Base-by-base conservation (phyloP, 2,888 invertebrate species). In the Acleris sparsana region DNA sequence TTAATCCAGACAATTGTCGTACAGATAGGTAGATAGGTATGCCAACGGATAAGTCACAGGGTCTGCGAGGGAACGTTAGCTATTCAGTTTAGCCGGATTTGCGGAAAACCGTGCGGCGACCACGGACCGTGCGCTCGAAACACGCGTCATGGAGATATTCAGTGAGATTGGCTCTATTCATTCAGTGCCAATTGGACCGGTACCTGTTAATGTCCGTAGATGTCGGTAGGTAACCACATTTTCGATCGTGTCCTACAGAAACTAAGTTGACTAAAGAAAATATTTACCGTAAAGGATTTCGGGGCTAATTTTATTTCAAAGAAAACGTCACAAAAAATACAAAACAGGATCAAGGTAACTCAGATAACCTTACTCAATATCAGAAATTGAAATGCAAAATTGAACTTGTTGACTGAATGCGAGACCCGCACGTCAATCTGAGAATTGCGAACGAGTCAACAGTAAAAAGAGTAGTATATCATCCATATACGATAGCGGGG, bases 141-240 rank as follows among this genome's bases (percentile, higher is more conserved):
- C 65, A 72, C 69, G 71, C 69, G 71, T 71, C 70, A 71, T 70
- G 73, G 72, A 74, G 74, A 73, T 75, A 74, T 74, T 75, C 73
- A 70, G 66, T 69, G 72, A 75, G 48, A 80, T 79, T 77, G 76
- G 74, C 73, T 73, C 77, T 72, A 78, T 81, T 80, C 75, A 76
- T 76, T 78, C 73, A 71, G 62, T 63, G 56, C 69, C 68, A 68
- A 68, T 69, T 62, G 68, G 71, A 61, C 57, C 62, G 70, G 69
- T 70, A 69, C 70, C 69, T 69, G 57, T 61, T 63, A 63, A 63
- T 63, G 55, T 17, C 44, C 63, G 16, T 52, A 43, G 20, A 57
- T 52, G 56, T 17, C 57, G 20, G 51, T 63, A 63, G 6, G 16
- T 18, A 16, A 29, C 13, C 39, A 20, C 20, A 57, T 49, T 62